Conservation (phyloP, 2,888 invertebrate genomes). For the Silvanus unidentatus region DNA sequence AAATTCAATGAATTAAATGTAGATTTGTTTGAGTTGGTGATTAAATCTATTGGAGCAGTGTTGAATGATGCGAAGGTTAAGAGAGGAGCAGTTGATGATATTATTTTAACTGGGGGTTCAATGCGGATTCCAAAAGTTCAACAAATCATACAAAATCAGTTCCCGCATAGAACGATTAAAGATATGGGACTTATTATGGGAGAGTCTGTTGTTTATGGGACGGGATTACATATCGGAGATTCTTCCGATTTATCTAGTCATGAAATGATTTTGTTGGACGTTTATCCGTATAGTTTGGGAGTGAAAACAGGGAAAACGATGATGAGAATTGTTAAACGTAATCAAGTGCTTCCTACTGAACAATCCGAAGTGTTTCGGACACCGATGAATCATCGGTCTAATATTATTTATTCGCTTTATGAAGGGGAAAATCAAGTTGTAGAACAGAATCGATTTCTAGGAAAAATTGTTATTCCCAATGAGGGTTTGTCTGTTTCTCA, state of each 20-base stretch:
- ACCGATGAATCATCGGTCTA: no score
- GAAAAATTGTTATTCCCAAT: conserved; percentile 93
- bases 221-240: conserved; percentile 97
- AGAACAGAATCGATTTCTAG: conserved; percentile 98
- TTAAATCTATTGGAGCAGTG: conserved; percentile 93
- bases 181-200: conserved; percentile 97
- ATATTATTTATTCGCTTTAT: no score
- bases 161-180: conserved; percentile 98
- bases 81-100: conserved; percentile 97
- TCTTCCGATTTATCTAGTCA: conserved; percentile 96
- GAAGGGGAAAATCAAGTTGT: conserved; percentile 95
- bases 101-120: conserved; percentile 97
- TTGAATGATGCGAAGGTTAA: conserved; percentile 99
- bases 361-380: no score
- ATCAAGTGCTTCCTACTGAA: conserved; percentile 98
- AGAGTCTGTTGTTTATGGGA: conserved; percentile 98
- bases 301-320: conserved; percentile 99
- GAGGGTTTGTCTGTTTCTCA: conserved; percentile 92
- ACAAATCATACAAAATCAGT: conserved; percentile 88
- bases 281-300: conserved; percentile 97
- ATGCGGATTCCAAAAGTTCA: conserved; percentile 99
- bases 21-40: conserved; percentile 83
- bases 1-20: conserved; percentile 98
- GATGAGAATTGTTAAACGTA: conserved; percentile 96
- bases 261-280: conserved; percentile 93